phyloP scores from a whole-genome alignment of 2,888 invertebrate species.

The Yponomeuta plumbellus region DNA sequence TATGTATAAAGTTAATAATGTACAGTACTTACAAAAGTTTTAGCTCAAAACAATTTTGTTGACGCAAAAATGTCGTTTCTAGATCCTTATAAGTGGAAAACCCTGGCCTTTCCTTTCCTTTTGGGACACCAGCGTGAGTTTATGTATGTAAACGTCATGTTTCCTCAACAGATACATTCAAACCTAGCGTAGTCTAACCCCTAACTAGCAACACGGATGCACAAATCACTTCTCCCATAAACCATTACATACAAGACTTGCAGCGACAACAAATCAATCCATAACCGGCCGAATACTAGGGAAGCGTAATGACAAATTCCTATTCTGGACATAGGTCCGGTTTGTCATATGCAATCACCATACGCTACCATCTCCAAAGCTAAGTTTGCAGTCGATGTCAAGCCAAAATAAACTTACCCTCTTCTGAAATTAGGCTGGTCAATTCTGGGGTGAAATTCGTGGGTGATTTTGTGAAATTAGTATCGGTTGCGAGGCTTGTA shows the following conservation, averaged over 20 bases:
- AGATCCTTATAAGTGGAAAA: too few relatives aligned
- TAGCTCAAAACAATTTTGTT: too few relatives aligned
- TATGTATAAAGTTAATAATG: too few relatives aligned
- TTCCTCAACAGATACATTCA: too few relatives aligned
- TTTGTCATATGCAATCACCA: slow-evolving; percentile 16
- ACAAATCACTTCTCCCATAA: background rate
- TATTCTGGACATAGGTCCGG: slow-evolving; percentile 28
- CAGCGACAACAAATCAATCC: slow-evolving; percentile 13
- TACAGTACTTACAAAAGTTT: too few relatives aligned
- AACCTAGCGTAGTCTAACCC: too few relatives aligned
- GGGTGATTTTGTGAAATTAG: slow-evolving; percentile 6
- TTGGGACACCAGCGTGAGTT: too few relatives aligned
- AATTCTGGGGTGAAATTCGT: background rate
- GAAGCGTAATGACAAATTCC: slow-evolving; percentile 40
- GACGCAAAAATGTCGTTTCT: too few relatives aligned
- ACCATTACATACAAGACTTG: slow-evolving; percentile 14
- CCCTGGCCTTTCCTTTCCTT: too few relatives aligned
- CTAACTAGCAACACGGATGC: background rate
- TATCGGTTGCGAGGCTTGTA: slow-evolving; percentile 25
- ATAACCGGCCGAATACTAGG: slow-evolving; percentile 14
- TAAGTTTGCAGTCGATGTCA: background rate
- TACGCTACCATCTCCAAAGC: slow-evolving; percentile 13
- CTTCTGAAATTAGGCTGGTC: background rate
- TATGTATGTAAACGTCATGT: too few relatives aligned
- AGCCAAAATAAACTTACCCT: background rate